phyloP scores from a whole-genome alignment of 2,797 vertebrate species.

The Atherinosoma microstoma region DNA sequence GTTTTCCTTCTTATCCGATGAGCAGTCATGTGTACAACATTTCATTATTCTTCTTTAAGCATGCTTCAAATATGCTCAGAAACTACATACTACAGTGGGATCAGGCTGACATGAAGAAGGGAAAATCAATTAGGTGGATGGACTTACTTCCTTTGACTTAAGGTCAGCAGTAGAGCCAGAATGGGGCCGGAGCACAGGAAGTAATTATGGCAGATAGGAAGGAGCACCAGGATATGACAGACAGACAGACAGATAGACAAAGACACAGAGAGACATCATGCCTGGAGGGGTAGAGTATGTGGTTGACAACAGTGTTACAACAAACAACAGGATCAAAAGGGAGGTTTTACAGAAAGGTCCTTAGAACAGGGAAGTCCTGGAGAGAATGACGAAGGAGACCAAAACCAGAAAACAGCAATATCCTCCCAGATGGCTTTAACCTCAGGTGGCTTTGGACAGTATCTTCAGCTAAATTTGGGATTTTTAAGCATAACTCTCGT shows the following conservation, averaged over 20 bases:
- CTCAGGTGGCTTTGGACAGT: slow-evolving; percentile 66
- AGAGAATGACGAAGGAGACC: slow-evolving; percentile 64
- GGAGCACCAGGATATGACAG: slow-evolving; percentile 71
- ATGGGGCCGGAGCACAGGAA: slow-evolving; percentile 70
- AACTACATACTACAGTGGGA: slow-evolving; percentile 18
- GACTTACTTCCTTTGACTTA: slow-evolving; percentile 90
- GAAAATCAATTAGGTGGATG: slow-evolving; percentile 37
- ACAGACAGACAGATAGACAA: slow-evolving; percentile 66
- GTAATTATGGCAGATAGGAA: slow-evolving; percentile 78
- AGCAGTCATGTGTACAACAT: background rate
- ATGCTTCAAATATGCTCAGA: slow-evolving; percentile 46
- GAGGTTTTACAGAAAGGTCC: slow-evolving; percentile 43
- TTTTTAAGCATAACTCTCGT: background rate
- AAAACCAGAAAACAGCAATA: slow-evolving; percentile 80
- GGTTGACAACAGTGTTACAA: slow-evolving; percentile 58
- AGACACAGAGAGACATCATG: slow-evolving; percentile 80
- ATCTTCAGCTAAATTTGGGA: background rate
- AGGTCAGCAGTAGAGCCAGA: slow-evolving; percentile 77
- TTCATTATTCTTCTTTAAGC: slow-evolving; percentile 5
- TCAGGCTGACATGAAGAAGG: slow-evolving; percentile 29
- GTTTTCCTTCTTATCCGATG: background rate
- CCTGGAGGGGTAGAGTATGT: slow-evolving; percentile 61
- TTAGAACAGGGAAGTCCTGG: slow-evolving; percentile 46
- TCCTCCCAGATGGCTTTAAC: slow-evolving; percentile 87
- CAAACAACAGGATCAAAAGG: slow-evolving; percentile 44